Evolutionary conservation across 2,888 invertebrate genomes (phyloP), one percentile per base, ranked within the genome.

Genomic region (Apotomis capreana): DNA sequence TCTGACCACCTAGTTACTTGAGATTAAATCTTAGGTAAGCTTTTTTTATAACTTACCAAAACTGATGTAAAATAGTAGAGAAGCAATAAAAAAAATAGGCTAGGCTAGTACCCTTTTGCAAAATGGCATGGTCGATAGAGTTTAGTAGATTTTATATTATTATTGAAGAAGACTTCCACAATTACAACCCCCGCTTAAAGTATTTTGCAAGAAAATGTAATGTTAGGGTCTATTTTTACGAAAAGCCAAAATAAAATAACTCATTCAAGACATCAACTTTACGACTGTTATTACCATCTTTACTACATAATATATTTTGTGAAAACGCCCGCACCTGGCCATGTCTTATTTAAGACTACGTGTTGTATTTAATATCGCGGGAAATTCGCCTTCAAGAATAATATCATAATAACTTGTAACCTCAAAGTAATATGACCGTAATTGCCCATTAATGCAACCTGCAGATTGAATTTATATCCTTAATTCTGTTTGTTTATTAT

Each of bases 321-420:
- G 40, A 54, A 37, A 60, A 58, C 37, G 36, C 44, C 57, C 36
- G 54, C 72, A 72, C 72, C 72, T 72, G 72, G 62, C 36, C 52
- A 15, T 58, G 46, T 63, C 63, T 68, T 68, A 63, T 72, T 62
- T 68, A 68, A 62, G 54, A 59, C 44, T 54, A 59, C 57, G 58
- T 58, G 55, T 54, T 72, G 68, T 62, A 68, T 54, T 58, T 68
- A 68, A 72, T 72, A 68, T 68, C 58, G 55, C 58, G 37, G 72
- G 13, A 59, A 70, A 62, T 68, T 63, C 63, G 37, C 72, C 13
- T 72, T 59, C 44, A 54, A 63, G 62, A 59, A 68, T 72, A 72
- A 68, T 68, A 72, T 63, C 68, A 68, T 72, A 72, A 68, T 68
- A 72, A 68, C 68, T 68, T 61, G 12, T 68, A 63, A 72, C 72